Evolutionary conservation across 2,888 invertebrate species (phyloP).

Genomic region (Diarsia brunnea): DNA sequence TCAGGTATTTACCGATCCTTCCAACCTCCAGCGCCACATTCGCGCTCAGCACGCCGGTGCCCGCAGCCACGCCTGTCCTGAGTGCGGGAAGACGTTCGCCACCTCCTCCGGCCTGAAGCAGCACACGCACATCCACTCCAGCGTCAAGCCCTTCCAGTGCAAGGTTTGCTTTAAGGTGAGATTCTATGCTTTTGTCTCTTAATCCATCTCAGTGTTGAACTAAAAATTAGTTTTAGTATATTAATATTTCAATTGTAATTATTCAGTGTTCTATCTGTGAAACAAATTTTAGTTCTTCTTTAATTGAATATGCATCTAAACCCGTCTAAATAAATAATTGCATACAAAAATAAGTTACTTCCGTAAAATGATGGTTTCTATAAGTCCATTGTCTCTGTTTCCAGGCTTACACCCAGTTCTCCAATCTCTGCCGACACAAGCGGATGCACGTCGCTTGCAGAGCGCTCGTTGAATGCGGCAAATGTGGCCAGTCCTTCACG

Average conservation of each 20-base stretch:
- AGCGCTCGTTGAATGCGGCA: conserved; percentile 97
- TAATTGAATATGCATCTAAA: background rate
- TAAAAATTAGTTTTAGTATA: background rate
- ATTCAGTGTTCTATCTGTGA: background rate
- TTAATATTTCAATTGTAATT: background rate
- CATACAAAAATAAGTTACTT: background rate
- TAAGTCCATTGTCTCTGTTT: conserved; percentile 72
- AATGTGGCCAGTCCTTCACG: conserved; percentile 98
- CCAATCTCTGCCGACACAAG: conserved; percentile 99
- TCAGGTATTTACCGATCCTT: conserved; percentile 98
- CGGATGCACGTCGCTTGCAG: conserved; percentile 99
- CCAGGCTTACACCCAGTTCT: conserved; percentile 99
- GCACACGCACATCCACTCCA: conserved; percentile 99
- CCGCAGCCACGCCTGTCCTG: conserved; percentile 98
- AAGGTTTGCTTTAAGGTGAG: conserved; percentile 98
- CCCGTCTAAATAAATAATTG: background rate
- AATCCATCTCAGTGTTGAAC: background rate
- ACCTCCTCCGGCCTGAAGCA: conserved; percentile 99
- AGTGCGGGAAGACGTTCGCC: conserved; percentile 99
- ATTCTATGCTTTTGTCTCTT: conserved; percentile 6
- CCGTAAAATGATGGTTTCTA: background rate
- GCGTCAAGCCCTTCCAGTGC: conserved; percentile 99
- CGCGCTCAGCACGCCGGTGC: conserved; percentile 98
- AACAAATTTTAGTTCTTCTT: background rate
- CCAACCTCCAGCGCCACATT: conserved; percentile 99